Evolutionary conservation across 2,797 vertebrate species (phyloP).

Genomic region (Necrosyrtes monachus): DNA sequence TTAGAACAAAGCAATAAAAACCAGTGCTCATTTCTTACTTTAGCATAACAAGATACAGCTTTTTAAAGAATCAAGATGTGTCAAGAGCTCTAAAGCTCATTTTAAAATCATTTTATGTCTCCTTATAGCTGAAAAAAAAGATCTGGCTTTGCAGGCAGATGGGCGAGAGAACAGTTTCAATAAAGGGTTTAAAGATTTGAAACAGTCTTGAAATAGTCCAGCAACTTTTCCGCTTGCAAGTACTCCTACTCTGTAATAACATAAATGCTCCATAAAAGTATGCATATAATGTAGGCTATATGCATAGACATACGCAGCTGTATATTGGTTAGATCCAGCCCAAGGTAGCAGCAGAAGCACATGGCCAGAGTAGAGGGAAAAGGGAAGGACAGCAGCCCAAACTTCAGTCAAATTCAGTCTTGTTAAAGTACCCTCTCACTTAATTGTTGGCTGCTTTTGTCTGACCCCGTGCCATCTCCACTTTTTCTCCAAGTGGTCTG

Average conservation of each 20-base stretch:
- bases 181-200: neutral
- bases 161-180: neutral
- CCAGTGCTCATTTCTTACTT: neutral
- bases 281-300: neutral
- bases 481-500: neutral
- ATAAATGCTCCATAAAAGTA: neutral
- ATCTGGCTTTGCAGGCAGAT: neutral
- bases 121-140: neutral
- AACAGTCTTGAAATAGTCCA: neutral
- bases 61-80: neutral
- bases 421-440: neutral
- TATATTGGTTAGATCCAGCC: neutral
- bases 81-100: neutral
- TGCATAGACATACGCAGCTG: fast-evolving
- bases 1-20: neutral
- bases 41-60: neutral
- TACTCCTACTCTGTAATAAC: neutral
- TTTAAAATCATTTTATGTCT: neutral
- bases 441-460: neutral
- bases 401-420: neutral
- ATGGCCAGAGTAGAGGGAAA: neutral
- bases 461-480: neutral
- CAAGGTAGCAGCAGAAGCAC: neutral
- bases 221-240: neutral
- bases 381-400: neutral